Evolutionary conservation across 2,888 invertebrate genomes (phyloP).

Genomic region (Mimas tiliae): DNA sequence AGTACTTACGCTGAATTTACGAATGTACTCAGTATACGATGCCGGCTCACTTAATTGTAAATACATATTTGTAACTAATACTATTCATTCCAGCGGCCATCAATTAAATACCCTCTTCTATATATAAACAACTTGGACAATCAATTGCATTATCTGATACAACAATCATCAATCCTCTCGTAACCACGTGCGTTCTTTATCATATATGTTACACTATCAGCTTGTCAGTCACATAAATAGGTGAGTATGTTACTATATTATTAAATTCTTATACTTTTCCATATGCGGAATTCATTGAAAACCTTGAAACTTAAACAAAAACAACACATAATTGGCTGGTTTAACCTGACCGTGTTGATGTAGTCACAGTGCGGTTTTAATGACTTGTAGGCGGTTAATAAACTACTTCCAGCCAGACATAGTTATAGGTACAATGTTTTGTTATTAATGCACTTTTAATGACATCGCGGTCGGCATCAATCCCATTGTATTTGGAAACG

Average conservation of each 20-base stretch:
- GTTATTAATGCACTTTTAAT: slow-evolving; percentile 45
- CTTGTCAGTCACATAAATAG: slow-evolving; percentile 35
- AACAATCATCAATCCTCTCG: neutral
- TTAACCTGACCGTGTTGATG: neutral
- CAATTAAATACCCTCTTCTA: neutral
- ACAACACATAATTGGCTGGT: neutral
- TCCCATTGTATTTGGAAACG: slow-evolving; percentile 31
- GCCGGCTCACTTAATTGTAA: slow-evolving; percentile 6
- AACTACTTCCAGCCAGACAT: slow-evolving; percentile 7
- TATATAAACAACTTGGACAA: neutral
- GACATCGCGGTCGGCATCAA: slow-evolving; percentile 33
- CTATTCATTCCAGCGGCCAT: neutral
- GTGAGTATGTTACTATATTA: slow-evolving; percentile 1
- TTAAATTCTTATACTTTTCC: neutral
- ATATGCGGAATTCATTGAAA: neutral
- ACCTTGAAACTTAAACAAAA: neutral
- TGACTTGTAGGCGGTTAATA: slow-evolving; percentile 23
- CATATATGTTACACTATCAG: slow-evolving; percentile 27
- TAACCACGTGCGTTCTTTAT: slow-evolving; percentile 30
- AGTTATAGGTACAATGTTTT: slow-evolving; percentile 28
- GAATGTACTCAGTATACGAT: neutral
- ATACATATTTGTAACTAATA: slow-evolving; percentile 9
- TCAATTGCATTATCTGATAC: slow-evolving; percentile 3
- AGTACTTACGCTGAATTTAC: neutral
- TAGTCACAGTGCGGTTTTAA: slow-evolving; percentile 30